Evolutionary conservation across 2,113 vertebrate species (phyloP).

Genomic region (Lonchura striata): DNA sequence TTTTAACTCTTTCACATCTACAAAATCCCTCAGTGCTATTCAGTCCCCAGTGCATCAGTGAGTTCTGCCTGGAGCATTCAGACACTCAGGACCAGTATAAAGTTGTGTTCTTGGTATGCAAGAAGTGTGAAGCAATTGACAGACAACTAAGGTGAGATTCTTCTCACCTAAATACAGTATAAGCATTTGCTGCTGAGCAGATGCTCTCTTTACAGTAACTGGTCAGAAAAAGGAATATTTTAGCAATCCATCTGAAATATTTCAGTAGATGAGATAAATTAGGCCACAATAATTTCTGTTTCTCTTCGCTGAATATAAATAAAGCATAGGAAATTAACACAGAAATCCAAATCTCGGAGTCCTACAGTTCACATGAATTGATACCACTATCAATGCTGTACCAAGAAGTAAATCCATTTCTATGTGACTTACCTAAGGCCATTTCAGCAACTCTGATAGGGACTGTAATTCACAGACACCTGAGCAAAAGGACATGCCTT

Average conservation of each 20-base stretch:
- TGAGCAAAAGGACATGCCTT: not conserved
- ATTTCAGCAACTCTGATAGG: not conserved
- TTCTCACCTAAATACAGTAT: not conserved
- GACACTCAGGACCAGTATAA: not conserved
- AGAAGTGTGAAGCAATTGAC: not conserved
- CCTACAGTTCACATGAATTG: not conserved
- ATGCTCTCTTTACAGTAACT: not conserved
- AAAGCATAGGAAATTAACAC: not conserved
- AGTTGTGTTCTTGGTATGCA: not conserved
- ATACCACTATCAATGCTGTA: not conserved
- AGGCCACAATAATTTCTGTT: not conserved
- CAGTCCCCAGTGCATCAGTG: not conserved
- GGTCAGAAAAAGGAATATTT: not conserved
- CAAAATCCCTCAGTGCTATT: not conserved
- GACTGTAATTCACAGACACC: not conserved
- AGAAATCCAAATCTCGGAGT: not conserved
- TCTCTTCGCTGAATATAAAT: not conserved
- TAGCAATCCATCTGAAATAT: not conserved
- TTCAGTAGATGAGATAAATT: not conserved
- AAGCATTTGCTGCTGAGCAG: not conserved
- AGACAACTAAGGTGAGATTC: not conserved
- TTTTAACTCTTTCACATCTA: not conserved
- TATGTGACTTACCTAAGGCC: not conserved
- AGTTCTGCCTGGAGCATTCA: not conserved
- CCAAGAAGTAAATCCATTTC: not conserved